Evolutionary conservation across 2,113 vertebrate species (phyloP).

Genomic region (Chloroceryle aenea): DNA sequence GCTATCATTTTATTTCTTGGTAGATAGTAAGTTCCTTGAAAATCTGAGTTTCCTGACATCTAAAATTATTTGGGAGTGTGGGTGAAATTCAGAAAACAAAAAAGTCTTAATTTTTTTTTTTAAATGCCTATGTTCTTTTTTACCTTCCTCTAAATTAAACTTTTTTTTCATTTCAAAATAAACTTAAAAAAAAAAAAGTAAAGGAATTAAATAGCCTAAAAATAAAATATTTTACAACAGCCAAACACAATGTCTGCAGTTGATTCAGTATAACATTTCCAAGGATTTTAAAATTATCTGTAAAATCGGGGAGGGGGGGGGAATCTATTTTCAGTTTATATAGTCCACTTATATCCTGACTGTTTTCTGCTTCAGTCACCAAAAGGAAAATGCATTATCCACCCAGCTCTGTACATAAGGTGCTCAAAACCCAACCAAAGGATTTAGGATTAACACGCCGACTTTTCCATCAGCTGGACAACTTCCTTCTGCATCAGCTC

Average conservation of each 20-base stretch:
- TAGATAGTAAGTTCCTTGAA: neutral
- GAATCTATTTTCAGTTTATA: neutral
- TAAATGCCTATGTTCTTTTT: neutral
- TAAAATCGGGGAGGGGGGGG: too few species aligned
- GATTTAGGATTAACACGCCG: neutral
- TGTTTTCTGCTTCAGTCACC: conserved; percentile 6
- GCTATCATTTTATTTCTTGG: conserved; percentile 3
- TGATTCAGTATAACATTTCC: neutral
- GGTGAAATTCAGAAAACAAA: neutral
- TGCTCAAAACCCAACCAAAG: neutral
- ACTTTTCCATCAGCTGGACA: neutral
- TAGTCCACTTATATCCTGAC: neutral
- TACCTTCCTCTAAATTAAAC: neutral
- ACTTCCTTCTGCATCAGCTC: neutral
- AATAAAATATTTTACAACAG: neutral
- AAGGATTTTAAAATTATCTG: neutral
- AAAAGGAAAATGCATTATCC: neutral
- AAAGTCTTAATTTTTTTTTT: neutral
- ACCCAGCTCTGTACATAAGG: neutral
- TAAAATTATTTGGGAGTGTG: neutral
- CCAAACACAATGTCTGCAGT: neutral
- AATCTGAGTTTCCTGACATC: neutral
- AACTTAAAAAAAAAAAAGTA: neutral
- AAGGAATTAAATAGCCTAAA: neutral
- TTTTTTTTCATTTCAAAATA: neutral